Evolutionary conservation across 2,888 invertebrate species (phyloP), one percentile per base, ranked within the genome.

Genomic region (Caenorhabditis macrosperma): DNA sequence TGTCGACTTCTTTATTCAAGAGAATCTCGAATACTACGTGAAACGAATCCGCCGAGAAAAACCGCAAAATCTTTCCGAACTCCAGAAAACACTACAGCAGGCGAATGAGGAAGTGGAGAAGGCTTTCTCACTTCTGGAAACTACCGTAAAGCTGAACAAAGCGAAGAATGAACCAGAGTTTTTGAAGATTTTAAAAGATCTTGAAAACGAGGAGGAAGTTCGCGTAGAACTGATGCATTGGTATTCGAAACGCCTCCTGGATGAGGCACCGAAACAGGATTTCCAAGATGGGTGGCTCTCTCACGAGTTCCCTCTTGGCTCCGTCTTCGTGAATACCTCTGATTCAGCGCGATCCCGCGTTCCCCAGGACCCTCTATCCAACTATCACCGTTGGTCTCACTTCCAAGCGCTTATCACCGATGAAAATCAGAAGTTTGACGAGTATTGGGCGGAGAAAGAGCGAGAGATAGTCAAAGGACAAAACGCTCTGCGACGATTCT

Each of bases 391-490:
- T 0, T 80, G 63, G 66, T 22, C 67, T 1, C 54, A 48, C 7
- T 52, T 75, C 35, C 60, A 77, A 48, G 28, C 52, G 12, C 46
- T 82, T 1, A 30, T 84, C 5, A 57, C 55, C 4, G 60, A 64
- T 0, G 84, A 81, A 54, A 83, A 85, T 24, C 10, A 5, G 24
- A 69, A 59, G 9, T 85, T 85, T 46, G 82, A 81, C 33, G 48
- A 74, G 9, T 80, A 85, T 44, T 85, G 69, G 38, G 60, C 68
- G 41, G 61, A 78, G n/a, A 83, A 84, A 35, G 84, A 84, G 60
- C 28, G 59, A 2, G 63, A 69, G 30, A 74, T 85, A 20, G 20
- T 64, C 24, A 83, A 75, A 38, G 60, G 74, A 28, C 86, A 86
- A 50, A n/a, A 9, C 12, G 78, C 68, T 9, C 26, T 84, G n/a